phyloP scores from a whole-genome alignment of 1,140 invertebrate genomes.

The Drosophila nigrodunni region DNA sequence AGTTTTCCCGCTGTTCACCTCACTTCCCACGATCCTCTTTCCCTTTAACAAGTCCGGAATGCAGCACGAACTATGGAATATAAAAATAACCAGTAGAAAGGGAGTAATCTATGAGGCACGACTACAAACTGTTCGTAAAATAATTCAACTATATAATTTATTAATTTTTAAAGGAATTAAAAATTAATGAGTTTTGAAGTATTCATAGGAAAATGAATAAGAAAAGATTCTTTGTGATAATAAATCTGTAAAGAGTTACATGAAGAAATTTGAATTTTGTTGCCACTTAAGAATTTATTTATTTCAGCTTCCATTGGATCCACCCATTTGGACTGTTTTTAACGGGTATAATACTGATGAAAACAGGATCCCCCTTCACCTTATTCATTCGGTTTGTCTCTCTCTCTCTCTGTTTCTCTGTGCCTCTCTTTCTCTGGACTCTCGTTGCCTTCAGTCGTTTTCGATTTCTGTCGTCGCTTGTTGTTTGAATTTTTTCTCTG shows the following conservation, averaged over 20 bases:
- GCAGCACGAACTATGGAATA: slow-evolving; percentile 20
- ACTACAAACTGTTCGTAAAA: no score
- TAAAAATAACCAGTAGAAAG: neutral
- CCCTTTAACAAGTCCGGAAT: neutral
- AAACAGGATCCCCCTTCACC: neutral
- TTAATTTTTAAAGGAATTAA: no score
- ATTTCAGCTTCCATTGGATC: no score
- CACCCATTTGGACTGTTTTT: no score
- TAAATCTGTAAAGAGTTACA: no score
- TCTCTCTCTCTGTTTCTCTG: neutral
- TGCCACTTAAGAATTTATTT: no score
- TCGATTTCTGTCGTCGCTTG: slow-evolving; percentile 66
- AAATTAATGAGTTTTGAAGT: no score
- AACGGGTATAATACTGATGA: neutral
- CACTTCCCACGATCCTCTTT: neutral
- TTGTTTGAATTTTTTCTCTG: slow-evolving; percentile 20
- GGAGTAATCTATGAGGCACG: no score
- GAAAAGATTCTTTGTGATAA: no score
- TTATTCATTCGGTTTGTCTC: neutral
- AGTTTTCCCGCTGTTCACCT: neutral
- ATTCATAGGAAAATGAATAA: no score
- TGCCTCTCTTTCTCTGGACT: neutral
- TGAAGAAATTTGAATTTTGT: no score
- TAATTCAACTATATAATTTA: no score
- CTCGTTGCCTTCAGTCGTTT: slow-evolving; percentile 22